phyloP scores from a whole-genome alignment of 2,888 invertebrate genomes.

The Pantelozetes paolii region DNA sequence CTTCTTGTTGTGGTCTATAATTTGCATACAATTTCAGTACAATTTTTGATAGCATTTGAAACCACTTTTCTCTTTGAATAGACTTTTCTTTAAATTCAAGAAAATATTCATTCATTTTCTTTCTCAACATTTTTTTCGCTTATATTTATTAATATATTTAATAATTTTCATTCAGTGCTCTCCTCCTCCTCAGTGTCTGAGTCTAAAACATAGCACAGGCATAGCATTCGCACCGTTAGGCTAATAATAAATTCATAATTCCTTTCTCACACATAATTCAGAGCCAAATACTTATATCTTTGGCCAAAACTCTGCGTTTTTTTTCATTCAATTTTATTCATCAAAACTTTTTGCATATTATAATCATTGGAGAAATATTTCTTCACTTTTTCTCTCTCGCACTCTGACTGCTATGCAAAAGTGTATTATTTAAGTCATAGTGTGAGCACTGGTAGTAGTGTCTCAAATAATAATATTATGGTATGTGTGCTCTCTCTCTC shows the following conservation, averaged over 20 bases:
- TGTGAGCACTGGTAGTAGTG: neutral
- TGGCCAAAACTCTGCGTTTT: neutral
- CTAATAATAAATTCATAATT: slow-evolving; percentile 34
- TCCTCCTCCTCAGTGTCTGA: slow-evolving; percentile 11
- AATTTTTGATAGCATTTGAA: neutral
- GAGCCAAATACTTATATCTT: slow-evolving; percentile 4
- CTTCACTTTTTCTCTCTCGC: neutral
- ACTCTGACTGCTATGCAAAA: neutral
- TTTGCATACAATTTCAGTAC: slow-evolving; percentile 21
- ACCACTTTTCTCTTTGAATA: neutral
- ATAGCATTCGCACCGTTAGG: neutral
- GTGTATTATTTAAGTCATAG: neutral
- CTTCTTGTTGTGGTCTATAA: slow-evolving; percentile 15
- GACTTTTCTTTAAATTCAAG: neutral
- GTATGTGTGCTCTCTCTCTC: slow-evolving; percentile 21
- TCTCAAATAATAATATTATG: slow-evolving; percentile 25
- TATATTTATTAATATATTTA: slow-evolving; percentile 11
- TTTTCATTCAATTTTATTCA: slow-evolving; percentile 2
- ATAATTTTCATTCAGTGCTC: slow-evolving; percentile 6
- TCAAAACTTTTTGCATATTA: slow-evolving; percentile 22
- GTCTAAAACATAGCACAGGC: neutral
- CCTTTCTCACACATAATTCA: slow-evolving; percentile 2
- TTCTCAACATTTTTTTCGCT: neutral
- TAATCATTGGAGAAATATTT: slow-evolving; percentile 12
- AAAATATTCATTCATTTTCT: neutral